A percentile compares a stretch with the other conserved stretches of the same genome.
Evolutionary conservation across 2,113 vertebrate genomes (phyloP).

Genomic region (Apodemus sylvaticus): DNA sequence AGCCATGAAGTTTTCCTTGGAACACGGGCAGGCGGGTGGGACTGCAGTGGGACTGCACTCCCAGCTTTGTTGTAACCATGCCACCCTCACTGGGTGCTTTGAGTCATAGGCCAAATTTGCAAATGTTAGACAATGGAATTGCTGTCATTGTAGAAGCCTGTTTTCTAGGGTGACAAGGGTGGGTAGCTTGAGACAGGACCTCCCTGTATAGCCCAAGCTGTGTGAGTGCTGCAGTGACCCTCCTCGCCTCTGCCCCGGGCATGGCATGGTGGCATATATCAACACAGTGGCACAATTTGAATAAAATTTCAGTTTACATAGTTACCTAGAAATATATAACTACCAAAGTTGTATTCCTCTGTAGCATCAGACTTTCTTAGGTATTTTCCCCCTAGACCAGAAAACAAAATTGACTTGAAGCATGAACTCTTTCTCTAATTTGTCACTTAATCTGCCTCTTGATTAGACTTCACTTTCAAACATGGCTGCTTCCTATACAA

Average conservation of each 20-base stretch:
- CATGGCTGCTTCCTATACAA: too few relatives aligned
- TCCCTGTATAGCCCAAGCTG: not conserved
- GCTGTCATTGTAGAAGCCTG: not conserved
- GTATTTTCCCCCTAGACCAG: not conserved
- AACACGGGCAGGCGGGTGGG: not conserved
- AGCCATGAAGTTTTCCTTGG: not conserved
- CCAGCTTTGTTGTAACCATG: conserved; percentile 26
- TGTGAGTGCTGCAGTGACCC: not conserved
- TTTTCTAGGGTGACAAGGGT: not conserved
- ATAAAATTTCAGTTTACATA: conserved; percentile 10
- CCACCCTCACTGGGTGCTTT: conserved; percentile 39
- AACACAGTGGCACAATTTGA: not conserved
- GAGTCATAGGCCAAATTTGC: conserved; percentile 8
- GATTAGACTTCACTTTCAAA: not conserved
- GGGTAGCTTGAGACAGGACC: not conserved
- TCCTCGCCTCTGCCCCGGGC: not conserved
- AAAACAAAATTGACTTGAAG: conserved; percentile 54
- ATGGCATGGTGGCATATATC: not conserved
- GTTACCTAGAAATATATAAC: not conserved
- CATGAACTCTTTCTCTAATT: not conserved
- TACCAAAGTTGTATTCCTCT: conserved; percentile 33
- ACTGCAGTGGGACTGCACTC: conserved; percentile 19
- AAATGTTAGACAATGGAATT: conserved; percentile 40
- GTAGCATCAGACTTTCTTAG: conserved; percentile 2
- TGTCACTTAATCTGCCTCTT: too few relatives aligned